phyloP scores from a whole-genome alignment of 2,888 invertebrate genomes.

The Isotomurus palustris region DNA sequence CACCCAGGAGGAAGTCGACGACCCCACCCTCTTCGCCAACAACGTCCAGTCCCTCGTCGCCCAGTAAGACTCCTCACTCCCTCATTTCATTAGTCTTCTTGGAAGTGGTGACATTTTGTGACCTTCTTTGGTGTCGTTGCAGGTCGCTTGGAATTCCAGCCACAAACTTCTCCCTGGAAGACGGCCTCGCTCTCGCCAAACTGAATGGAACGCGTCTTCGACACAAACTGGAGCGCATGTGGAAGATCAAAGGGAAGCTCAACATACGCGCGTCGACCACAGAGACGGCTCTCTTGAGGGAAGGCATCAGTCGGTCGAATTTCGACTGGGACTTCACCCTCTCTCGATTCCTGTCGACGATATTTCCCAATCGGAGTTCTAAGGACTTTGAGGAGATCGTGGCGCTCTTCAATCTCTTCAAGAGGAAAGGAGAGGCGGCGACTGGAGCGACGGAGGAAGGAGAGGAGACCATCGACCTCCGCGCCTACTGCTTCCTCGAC shows the following conservation, averaged over 20 bases:
- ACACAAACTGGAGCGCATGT: conserved; percentile 20
- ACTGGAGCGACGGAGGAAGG: background rate
- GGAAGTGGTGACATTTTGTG: background rate
- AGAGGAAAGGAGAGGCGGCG: conserved; percentile 55
- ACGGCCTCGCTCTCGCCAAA: conserved; percentile 27
- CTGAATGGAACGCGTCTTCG: conserved; percentile 13
- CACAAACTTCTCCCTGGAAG: conserved; percentile 87
- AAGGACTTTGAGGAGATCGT: conserved; percentile 50
- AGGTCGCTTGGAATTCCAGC: conserved; percentile 81
- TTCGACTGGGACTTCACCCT: conserved; percentile 10
- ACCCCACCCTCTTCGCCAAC: conserved; percentile 82
- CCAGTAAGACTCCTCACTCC: conserved; percentile 57
- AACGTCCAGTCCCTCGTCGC: conserved; percentile 90
- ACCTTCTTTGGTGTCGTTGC: conserved; percentile 25
- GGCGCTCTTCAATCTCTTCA: conserved; percentile 63
- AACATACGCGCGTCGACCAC: conserved; percentile 10
- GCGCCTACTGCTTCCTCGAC: conserved; percentile 63
- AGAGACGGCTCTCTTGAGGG: conserved; percentile 10
- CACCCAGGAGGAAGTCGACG: conserved; percentile 73
- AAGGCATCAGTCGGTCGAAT: conserved; percentile 3
- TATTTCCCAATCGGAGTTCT: background rate
- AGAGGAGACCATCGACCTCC: conserved; percentile 63
- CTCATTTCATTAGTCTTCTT: conserved; percentile 2
- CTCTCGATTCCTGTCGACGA: background rate
- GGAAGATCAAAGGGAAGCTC: conserved; percentile 17